These are phyloP conservation scores for Mamestra configurata DNA, from an alignment of 1,140 invertebrate genomes.

Conservation along the genomic window DNA sequence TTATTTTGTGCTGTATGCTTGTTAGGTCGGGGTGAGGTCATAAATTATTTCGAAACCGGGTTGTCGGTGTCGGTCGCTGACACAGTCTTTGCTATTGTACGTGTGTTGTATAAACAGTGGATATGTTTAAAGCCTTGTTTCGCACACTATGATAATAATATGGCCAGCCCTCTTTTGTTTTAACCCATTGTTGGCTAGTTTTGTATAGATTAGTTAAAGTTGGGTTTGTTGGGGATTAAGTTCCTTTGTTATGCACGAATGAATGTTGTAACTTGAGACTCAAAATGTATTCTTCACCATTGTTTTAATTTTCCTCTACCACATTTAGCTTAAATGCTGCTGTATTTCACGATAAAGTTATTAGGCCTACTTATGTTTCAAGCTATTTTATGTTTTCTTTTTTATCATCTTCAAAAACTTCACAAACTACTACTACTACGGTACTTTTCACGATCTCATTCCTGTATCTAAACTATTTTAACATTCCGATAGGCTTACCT, in stretches of 20 bases:
- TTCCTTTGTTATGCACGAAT: background rate
- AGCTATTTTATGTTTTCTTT: background rate
- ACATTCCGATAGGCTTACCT: background rate
- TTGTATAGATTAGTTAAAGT: constrained; percentile 17
- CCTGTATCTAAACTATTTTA: background rate
- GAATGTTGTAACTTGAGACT: background rate
- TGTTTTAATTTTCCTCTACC: background rate
- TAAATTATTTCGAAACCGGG: constrained; percentile 52
- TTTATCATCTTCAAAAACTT: background rate
- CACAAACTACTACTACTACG: too few species aligned
- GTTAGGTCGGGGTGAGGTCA: constrained; percentile 36
- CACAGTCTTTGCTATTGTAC: constrained; percentile 20
- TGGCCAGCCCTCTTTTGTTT: constrained; percentile 1
- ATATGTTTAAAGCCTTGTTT: constrained; percentile 20
- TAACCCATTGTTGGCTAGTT: constrained; percentile 9
- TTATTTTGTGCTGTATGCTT: constrained; percentile 13
- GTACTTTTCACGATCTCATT: constrained; percentile 17
- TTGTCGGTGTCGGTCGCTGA: constrained; percentile 27
- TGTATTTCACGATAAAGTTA: background rate
- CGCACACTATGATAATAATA: constrained; percentile 14
- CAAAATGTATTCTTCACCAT: background rate
- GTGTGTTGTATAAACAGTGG: constrained; percentile 29
- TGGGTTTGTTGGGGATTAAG: background rate
- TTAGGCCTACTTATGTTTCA: background rate
- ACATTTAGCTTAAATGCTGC: background rate